Evolutionary conservation across 2,888 invertebrate species (phyloP), one percentile per base, ranked within the genome.

Genomic region (Galeopsomyia nigrocyanea): DNA sequence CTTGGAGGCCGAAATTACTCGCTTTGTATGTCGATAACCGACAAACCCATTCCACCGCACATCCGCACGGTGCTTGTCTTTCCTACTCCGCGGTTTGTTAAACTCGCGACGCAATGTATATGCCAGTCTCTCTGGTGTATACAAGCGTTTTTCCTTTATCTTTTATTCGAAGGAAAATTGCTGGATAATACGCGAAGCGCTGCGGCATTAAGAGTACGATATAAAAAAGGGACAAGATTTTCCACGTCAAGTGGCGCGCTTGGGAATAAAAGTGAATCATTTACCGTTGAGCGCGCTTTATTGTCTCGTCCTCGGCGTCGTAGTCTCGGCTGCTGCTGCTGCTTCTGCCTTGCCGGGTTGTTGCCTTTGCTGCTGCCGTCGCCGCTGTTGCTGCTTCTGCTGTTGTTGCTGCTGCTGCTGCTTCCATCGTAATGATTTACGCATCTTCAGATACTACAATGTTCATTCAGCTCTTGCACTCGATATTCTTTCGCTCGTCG

Each of bases 371-470:
- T 39, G 39, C 39, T 39, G 14, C 26, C 55, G 49, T 26, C 22
- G 9, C n/a, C 17, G 21, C 13, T 55, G 53, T n/a, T 39, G 39
- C 13, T 39, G 22, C 39, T 55, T 3, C 39, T 7, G 39, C 39
- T 39, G 39, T 7, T 39, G 14, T 19, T 22, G 21, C n/a, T 55
- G 60, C 22, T 39, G 65, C 60, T 39, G 19, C 16, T 14, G 7
- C 60, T 16, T 49, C 65, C 53, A 70, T 65, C 60, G 60, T 53
- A 49, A 49, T 31, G 53, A 64, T 53, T 65, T 53, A 60, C 64
- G 63, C 69, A 69, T 69, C 57, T 64, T 58, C 14, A 10, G 39
- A 39, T 39, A 39, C 39, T 7, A 9, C 39, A 10, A 31, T 31
- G 31, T 31, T 31, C 31, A 31, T 7, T 31, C 7, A 3, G 3